Evolutionary conservation across 2,113 vertebrate genomes (phyloP).

Genomic region (Columba janthina): DNA sequence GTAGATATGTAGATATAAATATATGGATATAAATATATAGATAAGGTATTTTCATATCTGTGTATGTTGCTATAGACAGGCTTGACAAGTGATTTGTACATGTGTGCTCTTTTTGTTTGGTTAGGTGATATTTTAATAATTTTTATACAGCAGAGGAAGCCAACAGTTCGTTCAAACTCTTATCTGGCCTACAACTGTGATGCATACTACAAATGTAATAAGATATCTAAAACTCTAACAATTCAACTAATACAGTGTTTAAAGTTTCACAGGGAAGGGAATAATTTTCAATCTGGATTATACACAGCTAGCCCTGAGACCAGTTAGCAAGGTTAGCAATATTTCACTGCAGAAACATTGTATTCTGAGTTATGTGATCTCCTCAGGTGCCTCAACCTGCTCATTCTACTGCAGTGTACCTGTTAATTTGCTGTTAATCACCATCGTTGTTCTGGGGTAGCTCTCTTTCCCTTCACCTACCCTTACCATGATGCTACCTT

Average conservation of each 20-base stretch:
- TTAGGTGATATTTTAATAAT: neutral
- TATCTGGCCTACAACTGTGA: neutral
- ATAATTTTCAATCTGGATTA: neutral
- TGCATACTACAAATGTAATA: neutral
- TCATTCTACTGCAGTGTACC: rapidly evolving
- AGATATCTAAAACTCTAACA: neutral
- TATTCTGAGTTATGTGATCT: neutral
- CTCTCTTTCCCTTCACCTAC: neutral
- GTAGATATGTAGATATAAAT: neutral
- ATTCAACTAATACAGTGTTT: neutral
- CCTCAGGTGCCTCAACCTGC: rapidly evolving
- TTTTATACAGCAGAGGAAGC: neutral
- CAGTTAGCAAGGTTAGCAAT: neutral
- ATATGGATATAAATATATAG: neutral
- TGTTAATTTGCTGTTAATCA: neutral
- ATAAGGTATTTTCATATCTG: neutral
- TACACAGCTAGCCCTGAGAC: neutral
- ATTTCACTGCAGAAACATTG: neutral
- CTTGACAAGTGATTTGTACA: neutral
- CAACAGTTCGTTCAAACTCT: neutral
- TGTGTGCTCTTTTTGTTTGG: rapidly evolving
- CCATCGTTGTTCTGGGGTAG: neutral
- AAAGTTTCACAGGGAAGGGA: neutral
- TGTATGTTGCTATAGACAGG: rapidly evolving
- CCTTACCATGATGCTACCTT: rapidly evolving